phyloP scores from a whole-genome alignment of 2,888 invertebrate species.

The Synergus laeviventris region DNA sequence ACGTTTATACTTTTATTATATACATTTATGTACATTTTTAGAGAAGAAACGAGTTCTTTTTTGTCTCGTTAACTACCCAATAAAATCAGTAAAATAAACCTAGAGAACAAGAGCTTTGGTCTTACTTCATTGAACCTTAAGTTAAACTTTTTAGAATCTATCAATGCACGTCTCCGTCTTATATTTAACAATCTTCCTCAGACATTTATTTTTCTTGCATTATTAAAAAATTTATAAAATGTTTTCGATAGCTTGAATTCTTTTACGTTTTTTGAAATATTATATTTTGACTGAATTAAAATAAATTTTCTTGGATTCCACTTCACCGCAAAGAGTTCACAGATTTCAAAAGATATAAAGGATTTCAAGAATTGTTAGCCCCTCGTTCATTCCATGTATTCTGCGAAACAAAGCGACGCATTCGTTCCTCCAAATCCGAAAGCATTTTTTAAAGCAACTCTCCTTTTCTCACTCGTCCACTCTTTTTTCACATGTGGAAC shows the following conservation, averaged over 20 bases:
- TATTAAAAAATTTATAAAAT: no score
- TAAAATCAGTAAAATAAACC: background rate
- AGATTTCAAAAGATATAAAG: background rate
- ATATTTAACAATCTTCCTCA: background rate
- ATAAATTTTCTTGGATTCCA: no score
- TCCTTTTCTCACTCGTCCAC: constrained; percentile 79
- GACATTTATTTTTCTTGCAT: no score
- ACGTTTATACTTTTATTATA: constrained; percentile 6
- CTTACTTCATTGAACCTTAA: background rate
- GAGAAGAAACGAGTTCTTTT: background rate
- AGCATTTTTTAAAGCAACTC: constrained; percentile 95
- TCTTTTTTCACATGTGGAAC: constrained; percentile 79
- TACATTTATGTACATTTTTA: constrained; percentile 9
- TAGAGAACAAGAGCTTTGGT: background rate
- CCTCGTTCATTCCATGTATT: constrained; percentile 64
- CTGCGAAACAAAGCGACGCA: constrained; percentile 86
- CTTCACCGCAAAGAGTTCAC: no score
- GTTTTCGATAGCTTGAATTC: no score
- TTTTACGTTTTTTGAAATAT: no score
- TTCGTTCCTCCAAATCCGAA: constrained; percentile 99
- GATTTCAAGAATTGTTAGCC: background rate
- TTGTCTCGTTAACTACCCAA: background rate
- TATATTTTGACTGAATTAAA: no score
- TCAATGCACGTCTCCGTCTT: background rate
- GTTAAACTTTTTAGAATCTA: background rate